phyloP scores from a whole-genome alignment of 2,113 vertebrate genomes.

The Thalassoma bifasciatum region DNA sequence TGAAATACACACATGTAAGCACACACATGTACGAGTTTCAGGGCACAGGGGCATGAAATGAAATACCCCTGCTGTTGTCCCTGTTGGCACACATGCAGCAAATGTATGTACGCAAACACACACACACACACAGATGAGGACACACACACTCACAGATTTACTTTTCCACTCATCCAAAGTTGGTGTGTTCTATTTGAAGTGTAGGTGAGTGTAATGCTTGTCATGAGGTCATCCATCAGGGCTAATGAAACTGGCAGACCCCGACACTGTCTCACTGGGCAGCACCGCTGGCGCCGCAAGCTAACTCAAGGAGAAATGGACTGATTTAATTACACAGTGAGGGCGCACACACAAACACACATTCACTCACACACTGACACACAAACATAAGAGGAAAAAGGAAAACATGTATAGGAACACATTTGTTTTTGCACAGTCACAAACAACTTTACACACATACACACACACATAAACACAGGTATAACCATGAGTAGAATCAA shows the following conservation, averaged over 20 bases:
- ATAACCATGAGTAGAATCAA: slow-evolving; percentile 31
- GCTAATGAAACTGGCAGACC: slow-evolving; percentile 81
- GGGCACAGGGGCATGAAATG: slow-evolving; percentile 50
- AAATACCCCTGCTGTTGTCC: slow-evolving; percentile 49
- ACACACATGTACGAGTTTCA: slow-evolving; percentile 38
- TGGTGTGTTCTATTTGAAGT: slow-evolving; percentile 60
- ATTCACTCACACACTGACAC: slow-evolving; percentile 15
- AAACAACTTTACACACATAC: slow-evolving; percentile 2
- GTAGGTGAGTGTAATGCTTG: slow-evolving; percentile 73
- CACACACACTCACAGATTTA: slow-evolving; percentile 24
- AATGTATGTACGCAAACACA: not conserved
- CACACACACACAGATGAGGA: slow-evolving; percentile 16
- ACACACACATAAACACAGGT: slow-evolving; percentile 3
- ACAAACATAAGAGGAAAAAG: not conserved
- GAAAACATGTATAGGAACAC: slow-evolving; percentile 18
- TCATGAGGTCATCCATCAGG: slow-evolving; percentile 81
- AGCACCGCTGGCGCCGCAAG: slow-evolving; percentile 71
- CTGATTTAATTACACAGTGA: slow-evolving; percentile 75
- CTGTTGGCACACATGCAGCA: slow-evolving; percentile 26
- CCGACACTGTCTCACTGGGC: slow-evolving; percentile 73
- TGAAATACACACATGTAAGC: slow-evolving; percentile 33
- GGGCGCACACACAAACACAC: slow-evolving; percentile 35
- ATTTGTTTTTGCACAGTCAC: slow-evolving; percentile 1
- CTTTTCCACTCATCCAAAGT: slow-evolving; percentile 56
- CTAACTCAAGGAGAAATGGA: slow-evolving; percentile 78